Percentiles rank a stretch among this genome's conserved stretches.
phyloP scores from a whole-genome alignment of 2,113 vertebrate genomes.

The Nothoprocta perdicaria region DNA sequence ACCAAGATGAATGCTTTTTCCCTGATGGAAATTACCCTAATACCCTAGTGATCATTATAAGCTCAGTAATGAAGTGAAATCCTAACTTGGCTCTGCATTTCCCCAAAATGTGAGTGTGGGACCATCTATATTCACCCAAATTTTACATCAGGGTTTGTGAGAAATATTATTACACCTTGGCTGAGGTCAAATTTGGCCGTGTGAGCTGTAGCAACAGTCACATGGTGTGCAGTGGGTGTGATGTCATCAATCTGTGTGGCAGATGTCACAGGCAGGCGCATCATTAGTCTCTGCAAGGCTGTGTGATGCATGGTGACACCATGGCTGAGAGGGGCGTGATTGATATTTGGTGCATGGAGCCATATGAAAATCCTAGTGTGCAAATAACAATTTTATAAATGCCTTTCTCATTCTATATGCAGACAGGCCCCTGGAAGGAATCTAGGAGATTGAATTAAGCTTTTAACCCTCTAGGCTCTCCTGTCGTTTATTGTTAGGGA shows the following conservation, averaged over 20 bases:
- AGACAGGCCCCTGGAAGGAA: conserved; percentile 75
- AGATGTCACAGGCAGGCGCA: conserved; percentile 14
- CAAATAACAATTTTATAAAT: conserved; percentile 68
- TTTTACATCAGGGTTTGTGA: background rate
- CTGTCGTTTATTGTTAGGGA: conserved; percentile 83
- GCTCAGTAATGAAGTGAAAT: background rate
- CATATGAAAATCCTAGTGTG: conserved; percentile 64
- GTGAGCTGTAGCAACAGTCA: background rate
- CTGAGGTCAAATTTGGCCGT: background rate
- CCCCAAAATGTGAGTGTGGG: accelerated
- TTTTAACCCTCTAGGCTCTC: conserved; percentile 83
- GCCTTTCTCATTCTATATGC: conserved; percentile 76
- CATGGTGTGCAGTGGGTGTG: background rate
- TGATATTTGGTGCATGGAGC: conserved; percentile 43
- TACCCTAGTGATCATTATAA: background rate
- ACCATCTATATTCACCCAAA: background rate
- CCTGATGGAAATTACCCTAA: background rate
- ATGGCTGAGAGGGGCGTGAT: conserved; percentile 24
- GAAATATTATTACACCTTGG: background rate
- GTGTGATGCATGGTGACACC: conserved; percentile 30
- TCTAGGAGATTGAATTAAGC: conserved; percentile 83
- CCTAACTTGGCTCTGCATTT: background rate
- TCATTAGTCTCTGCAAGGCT: conserved; percentile 17
- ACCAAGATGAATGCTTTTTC: background rate
- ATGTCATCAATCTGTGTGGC: background rate